Base-by-base conservation (phyloP, 2,797 vertebrate genomes). In the Masticophis lateralis region DNA sequence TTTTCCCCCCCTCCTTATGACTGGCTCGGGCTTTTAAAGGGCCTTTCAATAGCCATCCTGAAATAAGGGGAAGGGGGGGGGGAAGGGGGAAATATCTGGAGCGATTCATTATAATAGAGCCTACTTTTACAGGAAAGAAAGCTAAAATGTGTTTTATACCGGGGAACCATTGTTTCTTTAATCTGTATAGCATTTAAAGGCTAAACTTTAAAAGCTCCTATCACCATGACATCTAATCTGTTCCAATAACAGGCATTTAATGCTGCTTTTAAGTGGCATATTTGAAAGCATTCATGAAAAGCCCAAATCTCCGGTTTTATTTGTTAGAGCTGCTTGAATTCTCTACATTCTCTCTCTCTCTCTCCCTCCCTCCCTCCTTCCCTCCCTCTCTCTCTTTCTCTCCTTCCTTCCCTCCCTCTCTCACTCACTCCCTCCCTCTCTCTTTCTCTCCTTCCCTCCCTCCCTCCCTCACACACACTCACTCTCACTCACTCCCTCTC, bases 191-290 rank as follows among this genome's bases (percentile, higher is more conserved):
- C 51, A 32, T 95, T 95, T 88, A 61, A 53, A 3, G 14, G 13
- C 51, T n/a, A n/a, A n/a, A 79, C 13, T 13, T 88, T 74, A 79
- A 90, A 92, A 59, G 12, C 1, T 7, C 0, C 60, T 53, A 27
- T 32, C 93, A 91, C 69, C 60, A 93, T 91, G 22, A 13, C 9
- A 91, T 56, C 28, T 10, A 0, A 92, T 66, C 20, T 88, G 0
- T 91, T 92, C 51, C 61, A 63, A 86, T 4, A 89, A 91, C 4
- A 94, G 92, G 53, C 27, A 61, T 92, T 94, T 69, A 63, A 47
- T 32, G 92, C 63, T 32, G 69, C 2, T 14, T 88, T 4, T 32
- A 51, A 88, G 25, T 57, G 74, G 60, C 66, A 83, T 2, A 18
- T 47, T 87, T 2, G 13, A 92, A 90, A 66, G 63, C 10, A 37